Conservation (phyloP, 2,797 vertebrate species). For the Hippocampus kuda region DNA sequence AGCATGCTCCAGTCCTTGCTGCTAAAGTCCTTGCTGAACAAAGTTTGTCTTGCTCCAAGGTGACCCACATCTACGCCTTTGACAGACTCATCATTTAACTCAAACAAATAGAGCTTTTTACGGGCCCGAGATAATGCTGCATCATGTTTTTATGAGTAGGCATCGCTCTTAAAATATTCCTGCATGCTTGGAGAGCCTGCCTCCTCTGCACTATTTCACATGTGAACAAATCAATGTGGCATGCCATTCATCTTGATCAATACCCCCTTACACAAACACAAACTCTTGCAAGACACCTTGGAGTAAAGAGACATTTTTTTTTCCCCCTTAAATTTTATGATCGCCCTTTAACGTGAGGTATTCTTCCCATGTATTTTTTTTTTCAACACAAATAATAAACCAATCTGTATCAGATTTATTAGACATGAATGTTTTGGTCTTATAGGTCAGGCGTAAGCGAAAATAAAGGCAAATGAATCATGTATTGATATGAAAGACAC, state of each 20-base stretch:
- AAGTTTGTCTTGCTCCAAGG: conserved; percentile 32
- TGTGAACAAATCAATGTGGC: conserved; percentile 48
- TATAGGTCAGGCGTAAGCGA: no score
- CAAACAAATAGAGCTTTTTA: conserved; percentile 28
- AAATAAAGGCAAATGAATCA: no score
- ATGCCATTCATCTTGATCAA: conserved; percentile 51
- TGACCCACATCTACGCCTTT: conserved; percentile 24
- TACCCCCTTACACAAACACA: conserved; percentile 28
- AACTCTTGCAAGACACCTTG: conserved; percentile 20
- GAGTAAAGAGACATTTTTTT: conserved; percentile 32
- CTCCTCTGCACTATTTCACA: conserved; percentile 31
- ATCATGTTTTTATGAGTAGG: conserved; percentile 19
- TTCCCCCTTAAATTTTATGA: no score
- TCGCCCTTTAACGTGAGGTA: no score
- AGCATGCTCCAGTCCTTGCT: conserved; percentile 15
- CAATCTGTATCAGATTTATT: no score
- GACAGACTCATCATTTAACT: conserved; percentile 26
- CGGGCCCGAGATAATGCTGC: conserved; percentile 16
- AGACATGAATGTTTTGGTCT: no score
- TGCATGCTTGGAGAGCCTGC: conserved; percentile 27
- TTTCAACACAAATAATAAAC: no score
- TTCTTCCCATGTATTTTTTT: no score
- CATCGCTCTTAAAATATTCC: conserved; percentile 21
- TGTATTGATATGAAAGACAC: no score
- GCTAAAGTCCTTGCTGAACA: conserved; percentile 23